Percentiles rank a stretch among this genome's conserved stretches.
These are phyloP conservation scores for Sarotherodon lohbergeri DNA, from an alignment of 2,113 vertebrate species.

Conservation along the genomic window DNA sequence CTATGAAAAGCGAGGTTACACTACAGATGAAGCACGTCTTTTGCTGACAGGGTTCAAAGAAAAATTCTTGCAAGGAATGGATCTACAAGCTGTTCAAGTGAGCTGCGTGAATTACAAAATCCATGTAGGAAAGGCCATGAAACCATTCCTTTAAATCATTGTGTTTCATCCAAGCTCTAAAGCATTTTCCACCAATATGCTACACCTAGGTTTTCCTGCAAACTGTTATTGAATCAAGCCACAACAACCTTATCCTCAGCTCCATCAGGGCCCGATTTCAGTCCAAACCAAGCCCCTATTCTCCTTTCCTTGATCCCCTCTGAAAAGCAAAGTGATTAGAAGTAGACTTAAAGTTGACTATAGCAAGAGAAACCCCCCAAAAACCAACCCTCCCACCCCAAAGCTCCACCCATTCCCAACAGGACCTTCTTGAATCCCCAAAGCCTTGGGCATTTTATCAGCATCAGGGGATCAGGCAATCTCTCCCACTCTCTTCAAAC, in stretches of 20 bases:
- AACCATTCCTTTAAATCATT: neutral
- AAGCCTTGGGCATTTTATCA: constrained; percentile 61
- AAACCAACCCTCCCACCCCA: neutral
- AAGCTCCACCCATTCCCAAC: neutral
- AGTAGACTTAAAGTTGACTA: constrained; percentile 51
- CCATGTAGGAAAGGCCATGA: neutral
- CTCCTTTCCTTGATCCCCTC: constrained; percentile 41
- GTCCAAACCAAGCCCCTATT: constrained; percentile 42
- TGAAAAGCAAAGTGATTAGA: constrained; percentile 65
- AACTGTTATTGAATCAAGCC: constrained; percentile 39
- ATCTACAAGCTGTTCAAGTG: neutral
- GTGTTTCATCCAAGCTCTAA: neutral
- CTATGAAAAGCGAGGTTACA: neutral
- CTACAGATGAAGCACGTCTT: neutral
- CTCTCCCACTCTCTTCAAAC: constrained; percentile 27
- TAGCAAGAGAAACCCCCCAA: neutral
- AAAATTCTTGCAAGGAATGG: neutral
- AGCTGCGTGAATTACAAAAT: neutral
- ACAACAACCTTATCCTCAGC: constrained; percentile 43
- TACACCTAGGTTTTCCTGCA: constrained; percentile 20
- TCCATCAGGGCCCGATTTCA: constrained; percentile 49
- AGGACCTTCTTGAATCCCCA: constrained; percentile 38
- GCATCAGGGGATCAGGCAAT: constrained; percentile 56
- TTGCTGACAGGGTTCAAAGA: constrained; percentile 7
- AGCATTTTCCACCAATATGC: neutral